Conservation (phyloP, 2,888 invertebrate genomes). For the Drosophila kanekoi region DNA sequence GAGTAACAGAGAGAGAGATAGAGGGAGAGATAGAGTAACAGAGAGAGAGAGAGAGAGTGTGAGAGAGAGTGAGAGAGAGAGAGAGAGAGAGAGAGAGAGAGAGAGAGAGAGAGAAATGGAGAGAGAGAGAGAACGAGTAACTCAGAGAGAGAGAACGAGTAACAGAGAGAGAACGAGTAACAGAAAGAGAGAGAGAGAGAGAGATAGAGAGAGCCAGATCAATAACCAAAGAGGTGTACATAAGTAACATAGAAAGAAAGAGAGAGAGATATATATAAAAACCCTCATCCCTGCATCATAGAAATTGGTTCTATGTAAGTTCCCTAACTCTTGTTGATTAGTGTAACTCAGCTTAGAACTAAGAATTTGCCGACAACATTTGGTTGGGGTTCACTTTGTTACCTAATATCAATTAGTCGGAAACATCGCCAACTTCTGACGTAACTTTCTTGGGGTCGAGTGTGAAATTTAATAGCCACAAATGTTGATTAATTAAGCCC, state of each 20-base stretch:
- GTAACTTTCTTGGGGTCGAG: conserved; percentile 28
- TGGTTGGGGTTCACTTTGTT: not conserved
- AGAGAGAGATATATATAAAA: not conserved
- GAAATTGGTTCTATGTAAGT: no score
- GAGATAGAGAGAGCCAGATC: no score
- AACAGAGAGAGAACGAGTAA: not conserved
- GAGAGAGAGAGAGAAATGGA: no score
- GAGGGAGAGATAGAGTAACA: not conserved
- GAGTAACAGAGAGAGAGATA: not conserved
- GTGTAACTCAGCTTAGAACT: no score
- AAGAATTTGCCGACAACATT: no score
- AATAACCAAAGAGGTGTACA: no score
- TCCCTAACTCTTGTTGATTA: not conserved
- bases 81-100: not conserved
- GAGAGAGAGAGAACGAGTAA: no score
- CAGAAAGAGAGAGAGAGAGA: no score
- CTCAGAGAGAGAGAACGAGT: no score
- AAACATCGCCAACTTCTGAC: conserved; percentile 21
- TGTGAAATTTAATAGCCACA: conserved; percentile 12
- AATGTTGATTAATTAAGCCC: conserved; percentile 56
- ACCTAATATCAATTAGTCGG: conserved; percentile 8
- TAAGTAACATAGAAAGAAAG: not conserved
- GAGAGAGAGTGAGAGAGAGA: not conserved
- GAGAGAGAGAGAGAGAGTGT: not conserved
- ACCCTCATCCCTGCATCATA: no score